Conservation (phyloP, 2,797 vertebrate species). For the Schizopygopsis pylzovi region DNA sequence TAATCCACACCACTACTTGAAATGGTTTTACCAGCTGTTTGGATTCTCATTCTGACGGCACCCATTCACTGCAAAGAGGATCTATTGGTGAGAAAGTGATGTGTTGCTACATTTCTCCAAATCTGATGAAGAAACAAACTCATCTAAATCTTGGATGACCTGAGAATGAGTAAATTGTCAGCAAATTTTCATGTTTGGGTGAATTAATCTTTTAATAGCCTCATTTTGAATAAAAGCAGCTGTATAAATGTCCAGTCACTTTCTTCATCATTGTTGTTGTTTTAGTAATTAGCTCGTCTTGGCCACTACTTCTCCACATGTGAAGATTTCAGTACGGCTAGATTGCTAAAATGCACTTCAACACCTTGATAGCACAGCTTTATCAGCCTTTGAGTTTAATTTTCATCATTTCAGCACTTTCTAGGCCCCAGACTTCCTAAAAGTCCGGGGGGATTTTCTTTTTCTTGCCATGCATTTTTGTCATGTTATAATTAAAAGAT, state of each 20-base stretch:
- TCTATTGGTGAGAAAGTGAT: neutral
- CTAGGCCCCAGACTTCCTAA: slow-evolving; percentile 40
- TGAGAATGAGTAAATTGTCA: neutral
- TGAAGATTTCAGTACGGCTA: neutral
- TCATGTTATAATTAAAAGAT: slow-evolving; percentile 59
- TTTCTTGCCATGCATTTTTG: slow-evolving; percentile 43
- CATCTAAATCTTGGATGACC: neutral
- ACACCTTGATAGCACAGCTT: slow-evolving; percentile 5
- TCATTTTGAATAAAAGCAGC: neutral
- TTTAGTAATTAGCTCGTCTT: neutral
- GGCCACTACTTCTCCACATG: neutral
- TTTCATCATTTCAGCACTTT: neutral
- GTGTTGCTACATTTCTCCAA: neutral
- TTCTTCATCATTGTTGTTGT: neutral
- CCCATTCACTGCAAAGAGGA: neutral
- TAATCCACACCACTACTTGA: neutral
- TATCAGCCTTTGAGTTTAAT: neutral
- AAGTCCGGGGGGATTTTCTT: slow-evolving; percentile 39
- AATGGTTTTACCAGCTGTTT: too few species aligned
- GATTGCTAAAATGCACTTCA: neutral
- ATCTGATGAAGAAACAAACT: neutral
- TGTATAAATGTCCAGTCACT: neutral
- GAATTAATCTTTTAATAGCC: neutral
- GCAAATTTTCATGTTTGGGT: neutral
- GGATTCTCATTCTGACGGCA: neutral